Conservation (phyloP, 2,797 vertebrate genomes). For the Sebastes nivosus region DNA sequence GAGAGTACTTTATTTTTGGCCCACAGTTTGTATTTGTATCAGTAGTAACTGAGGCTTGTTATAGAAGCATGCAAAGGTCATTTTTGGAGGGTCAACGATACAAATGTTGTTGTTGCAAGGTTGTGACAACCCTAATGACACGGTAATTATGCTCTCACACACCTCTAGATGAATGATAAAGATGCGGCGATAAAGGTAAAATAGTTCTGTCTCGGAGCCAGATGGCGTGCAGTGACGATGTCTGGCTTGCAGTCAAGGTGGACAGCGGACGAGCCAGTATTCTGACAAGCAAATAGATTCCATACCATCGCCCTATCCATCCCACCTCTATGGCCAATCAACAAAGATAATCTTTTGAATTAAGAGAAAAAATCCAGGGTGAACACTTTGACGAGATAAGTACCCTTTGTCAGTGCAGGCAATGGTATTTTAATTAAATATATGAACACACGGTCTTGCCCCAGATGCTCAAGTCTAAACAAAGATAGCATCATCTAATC, state of each 20-base stretch:
- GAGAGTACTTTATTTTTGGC: neutral
- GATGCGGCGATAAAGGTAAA: slow-evolving; percentile 58
- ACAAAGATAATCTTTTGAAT: slow-evolving; percentile 85
- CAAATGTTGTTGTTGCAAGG: slow-evolving; percentile 42
- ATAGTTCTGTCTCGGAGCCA: slow-evolving; percentile 53
- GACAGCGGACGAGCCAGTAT: slow-evolving; percentile 44
- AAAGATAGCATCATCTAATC: slow-evolving; percentile 92
- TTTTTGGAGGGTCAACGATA: slow-evolving; percentile 33
- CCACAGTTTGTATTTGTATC: neutral
- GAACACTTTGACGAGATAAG: slow-evolving; percentile 79
- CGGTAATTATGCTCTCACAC: slow-evolving; percentile 52
- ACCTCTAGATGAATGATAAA: slow-evolving; percentile 63
- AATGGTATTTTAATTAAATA: slow-evolving; percentile 88
- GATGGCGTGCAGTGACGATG: slow-evolving; percentile 63
- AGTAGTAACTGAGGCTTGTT: neutral
- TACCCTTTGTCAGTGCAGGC: slow-evolving; percentile 75
- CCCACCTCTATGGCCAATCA: slow-evolving; percentile 78
- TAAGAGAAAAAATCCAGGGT: slow-evolving; percentile 76
- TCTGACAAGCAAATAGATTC: slow-evolving; percentile 65
- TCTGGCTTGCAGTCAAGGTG: slow-evolving; percentile 70
- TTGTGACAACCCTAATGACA: slow-evolving; percentile 58
- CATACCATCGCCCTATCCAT: slow-evolving; percentile 37
- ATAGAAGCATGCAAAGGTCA: slow-evolving; percentile 18
- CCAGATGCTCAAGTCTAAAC: slow-evolving; percentile 84
- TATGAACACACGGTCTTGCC: slow-evolving; percentile 82